phyloP scores from a whole-genome alignment of 2,113 vertebrate species.

The Camarhynchus parvulus region DNA sequence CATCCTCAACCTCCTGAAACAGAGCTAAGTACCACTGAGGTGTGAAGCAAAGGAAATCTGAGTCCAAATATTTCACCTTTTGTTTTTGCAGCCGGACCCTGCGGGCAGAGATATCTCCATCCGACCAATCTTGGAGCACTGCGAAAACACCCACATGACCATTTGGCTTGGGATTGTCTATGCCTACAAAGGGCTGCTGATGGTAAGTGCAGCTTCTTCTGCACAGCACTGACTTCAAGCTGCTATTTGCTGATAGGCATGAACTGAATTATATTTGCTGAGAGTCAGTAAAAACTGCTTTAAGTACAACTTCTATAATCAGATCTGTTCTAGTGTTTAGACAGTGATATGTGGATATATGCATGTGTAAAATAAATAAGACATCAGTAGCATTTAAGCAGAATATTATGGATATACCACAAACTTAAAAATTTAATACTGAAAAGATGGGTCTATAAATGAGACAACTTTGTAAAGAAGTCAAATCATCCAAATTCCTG shows the following conservation, averaged over 20 bases:
- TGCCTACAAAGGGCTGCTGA: slow-evolving; percentile 97
- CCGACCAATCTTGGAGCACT: slow-evolving; percentile 97
- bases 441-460: neutral
- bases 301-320: neutral
- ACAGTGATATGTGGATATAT: neutral
- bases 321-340: neutral
- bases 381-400: neutral
- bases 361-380: neutral
- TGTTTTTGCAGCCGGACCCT: slow-evolving; percentile 87
- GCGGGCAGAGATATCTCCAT: slow-evolving; percentile 96
- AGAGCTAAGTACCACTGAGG: neutral
- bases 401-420: neutral
- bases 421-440: neutral
- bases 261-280: neutral
- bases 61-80: neutral
- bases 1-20: neutral
- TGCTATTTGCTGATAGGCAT: neutral
- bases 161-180: slow-evolving; percentile 99
- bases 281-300: neutral
- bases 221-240: neutral
- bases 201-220: slow-evolving; percentile 83
- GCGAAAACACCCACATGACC: slow-evolving; percentile 98
- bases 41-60: neutral
- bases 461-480: neutral
- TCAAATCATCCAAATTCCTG: neutral